Conservation (phyloP, 2,113 vertebrate species). For the Corythaixoides concolor region DNA sequence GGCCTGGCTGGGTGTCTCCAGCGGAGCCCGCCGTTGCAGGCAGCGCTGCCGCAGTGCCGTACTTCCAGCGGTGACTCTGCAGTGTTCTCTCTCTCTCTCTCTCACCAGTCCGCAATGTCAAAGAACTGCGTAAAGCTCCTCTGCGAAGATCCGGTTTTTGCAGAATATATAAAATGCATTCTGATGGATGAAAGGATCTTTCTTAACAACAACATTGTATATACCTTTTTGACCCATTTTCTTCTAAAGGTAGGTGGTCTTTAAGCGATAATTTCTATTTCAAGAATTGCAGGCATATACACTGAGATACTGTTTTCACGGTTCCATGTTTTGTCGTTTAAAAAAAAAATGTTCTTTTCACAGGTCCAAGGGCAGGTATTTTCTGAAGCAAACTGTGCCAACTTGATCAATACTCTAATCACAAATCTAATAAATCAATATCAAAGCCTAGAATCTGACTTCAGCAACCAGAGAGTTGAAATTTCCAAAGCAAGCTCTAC, state of each 20-base stretch:
- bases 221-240: conserved; percentile 95
- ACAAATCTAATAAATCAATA: conserved; percentile 95
- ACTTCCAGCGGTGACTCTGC: not conserved
- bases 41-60: accelerated
- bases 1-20: not conserved
- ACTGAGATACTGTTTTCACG: not conserved
- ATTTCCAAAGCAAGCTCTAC: conserved; percentile 93
- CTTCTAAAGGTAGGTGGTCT: conserved; percentile 85
- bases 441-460: conserved; percentile 90
- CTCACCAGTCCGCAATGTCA: conserved; percentile 85
- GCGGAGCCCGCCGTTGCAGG: not conserved
- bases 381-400: conserved; percentile 93
- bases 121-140: conserved; percentile 96
- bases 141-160: conserved; percentile 95
- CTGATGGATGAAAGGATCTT: conserved; percentile 97
- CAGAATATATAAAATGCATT: conserved; percentile 97
- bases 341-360: not conserved
- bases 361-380: conserved; percentile 94
- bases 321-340: not conserved
- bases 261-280: accelerated
- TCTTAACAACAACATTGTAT: conserved; percentile 92
- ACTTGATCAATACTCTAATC: conserved; percentile 89
- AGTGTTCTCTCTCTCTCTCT: not conserved
- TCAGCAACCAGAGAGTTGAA: conserved; percentile 86
- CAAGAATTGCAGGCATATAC: not conserved